A percentile compares a stretch with the other conserved stretches of the same genome.
These are phyloP conservation scores for Electrophaes corylata DNA, from an alignment of 2,888 invertebrate species.

Conservation along the genomic window DNA sequence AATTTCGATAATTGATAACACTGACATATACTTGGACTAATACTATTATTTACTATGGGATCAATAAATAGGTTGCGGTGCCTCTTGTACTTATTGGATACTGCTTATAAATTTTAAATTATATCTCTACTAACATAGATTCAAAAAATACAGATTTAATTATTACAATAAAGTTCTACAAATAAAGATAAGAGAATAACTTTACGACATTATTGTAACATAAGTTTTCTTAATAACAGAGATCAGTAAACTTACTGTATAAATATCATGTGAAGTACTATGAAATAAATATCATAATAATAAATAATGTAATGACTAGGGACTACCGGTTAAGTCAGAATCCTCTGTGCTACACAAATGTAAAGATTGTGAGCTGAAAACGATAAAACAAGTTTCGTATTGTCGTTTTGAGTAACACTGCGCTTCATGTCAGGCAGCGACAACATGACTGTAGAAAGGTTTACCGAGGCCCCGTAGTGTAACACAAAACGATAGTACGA, in stretches of 20 bases:
- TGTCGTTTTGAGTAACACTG: too few relatives aligned
- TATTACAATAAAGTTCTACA: not conserved
- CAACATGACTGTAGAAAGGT: too few relatives aligned
- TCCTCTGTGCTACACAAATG: not conserved
- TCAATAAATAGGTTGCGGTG: not conserved
- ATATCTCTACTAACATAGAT: not conserved
- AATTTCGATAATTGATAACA: too few relatives aligned
- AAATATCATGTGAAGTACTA: not conserved
- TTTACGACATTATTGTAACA: not conserved
- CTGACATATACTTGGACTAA: not conserved
- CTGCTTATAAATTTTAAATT: not conserved
- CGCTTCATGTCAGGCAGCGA: too few relatives aligned
- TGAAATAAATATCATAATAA: conserved; percentile 5
- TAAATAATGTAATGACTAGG: conserved; percentile 19
- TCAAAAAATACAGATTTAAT: not conserved
- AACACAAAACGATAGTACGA: too few relatives aligned
- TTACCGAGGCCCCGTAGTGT: too few relatives aligned
- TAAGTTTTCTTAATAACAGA: conserved; percentile 7
- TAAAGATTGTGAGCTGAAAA: not conserved
- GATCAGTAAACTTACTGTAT: conserved; percentile 9
- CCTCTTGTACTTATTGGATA: not conserved
- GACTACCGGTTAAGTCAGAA: not conserved
- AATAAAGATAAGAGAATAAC: not conserved
- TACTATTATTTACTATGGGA: not conserved
- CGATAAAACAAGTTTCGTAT: too few relatives aligned